Evolutionary conservation across 2,113 vertebrate genomes (phyloP), one percentile per base, ranked within the genome.

Genomic region (Cacatua alba): DNA sequence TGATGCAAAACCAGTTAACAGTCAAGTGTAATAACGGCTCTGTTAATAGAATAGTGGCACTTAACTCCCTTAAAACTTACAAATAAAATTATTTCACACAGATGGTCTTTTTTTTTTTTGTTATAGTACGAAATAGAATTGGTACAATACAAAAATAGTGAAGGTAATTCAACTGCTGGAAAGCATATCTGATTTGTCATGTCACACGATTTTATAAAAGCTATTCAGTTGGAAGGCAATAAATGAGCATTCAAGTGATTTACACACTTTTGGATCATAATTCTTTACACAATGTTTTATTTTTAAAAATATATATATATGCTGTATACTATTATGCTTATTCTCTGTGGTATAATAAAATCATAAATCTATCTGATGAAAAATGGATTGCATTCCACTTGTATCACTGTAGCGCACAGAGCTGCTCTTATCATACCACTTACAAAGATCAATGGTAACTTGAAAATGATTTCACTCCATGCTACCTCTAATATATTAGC

Each of bases 201-300:
- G 93, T 91, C 95, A 97, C 84, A 97, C 87, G 95, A 97, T 98
- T 98, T 98, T 90, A 97, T 97, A 98, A 98, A 98, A 98, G 90
- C 93, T 95, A 95, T 96, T 98, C 95, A 96, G 96, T 89, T 97
- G 95, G 95, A 95, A 97, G 90, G 97, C 95, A 97, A 97, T 97
- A 97, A 98, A 97, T 96, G 87, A 97, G 89, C 79, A 94, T 92
- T 97, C 70, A 94, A 97, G 95, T 98, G 97, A 98, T 98, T 97
- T 98, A 98, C n/a, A 94, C 84, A 95, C 97, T 96, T 95, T 74
- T 86, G 84, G 95, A 95, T 92, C 77, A 94, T 95, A 95, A 97
- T 98, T 97, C 98, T 97, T 97, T 97, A 97, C 80, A 95, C 91
- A 96, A 91, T 97, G 96, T 97, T 98, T 97, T 97, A 98, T 97